Conservation (phyloP, 2,797 vertebrate genomes). For the Liasis olivaceus region DNA sequence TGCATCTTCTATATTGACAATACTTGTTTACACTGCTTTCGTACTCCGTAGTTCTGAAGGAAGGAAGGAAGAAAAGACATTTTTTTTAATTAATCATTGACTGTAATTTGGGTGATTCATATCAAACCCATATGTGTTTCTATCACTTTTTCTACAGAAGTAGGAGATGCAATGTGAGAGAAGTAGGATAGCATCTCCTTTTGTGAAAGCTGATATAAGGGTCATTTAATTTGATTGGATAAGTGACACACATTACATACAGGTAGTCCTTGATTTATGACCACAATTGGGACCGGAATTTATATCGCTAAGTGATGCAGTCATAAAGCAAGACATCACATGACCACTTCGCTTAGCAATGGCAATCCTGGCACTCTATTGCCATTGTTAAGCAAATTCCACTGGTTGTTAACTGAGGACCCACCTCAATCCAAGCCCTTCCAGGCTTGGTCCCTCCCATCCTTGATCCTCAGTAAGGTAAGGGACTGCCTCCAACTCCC, state of each 20-base stretch:
- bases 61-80: background rate
- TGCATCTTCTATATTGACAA: background rate
- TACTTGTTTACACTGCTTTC: background rate
- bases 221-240: background rate
- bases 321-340: too few relatives aligned
- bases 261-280: too few relatives aligned
- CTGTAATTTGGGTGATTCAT: background rate
- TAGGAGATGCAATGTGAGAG: background rate
- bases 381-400: too few relatives aligned
- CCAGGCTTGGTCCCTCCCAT: too few relatives aligned
- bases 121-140: background rate
- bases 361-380: too few relatives aligned
- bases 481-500: too few relatives aligned
- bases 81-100: background rate
- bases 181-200: background rate
- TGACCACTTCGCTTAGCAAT: too few relatives aligned
- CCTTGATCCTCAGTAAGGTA: too few relatives aligned
- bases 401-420: too few relatives aligned
- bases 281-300: too few relatives aligned
- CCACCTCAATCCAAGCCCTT: too few relatives aligned
- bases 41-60: background rate
- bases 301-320: too few relatives aligned
- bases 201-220: background rate
- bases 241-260: background rate
- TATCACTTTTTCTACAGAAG: background rate